Evolutionary conservation across 2,888 invertebrate genomes (phyloP), one percentile per base, ranked within the genome.

Genomic region (Polydrusus pterygomalis): DNA sequence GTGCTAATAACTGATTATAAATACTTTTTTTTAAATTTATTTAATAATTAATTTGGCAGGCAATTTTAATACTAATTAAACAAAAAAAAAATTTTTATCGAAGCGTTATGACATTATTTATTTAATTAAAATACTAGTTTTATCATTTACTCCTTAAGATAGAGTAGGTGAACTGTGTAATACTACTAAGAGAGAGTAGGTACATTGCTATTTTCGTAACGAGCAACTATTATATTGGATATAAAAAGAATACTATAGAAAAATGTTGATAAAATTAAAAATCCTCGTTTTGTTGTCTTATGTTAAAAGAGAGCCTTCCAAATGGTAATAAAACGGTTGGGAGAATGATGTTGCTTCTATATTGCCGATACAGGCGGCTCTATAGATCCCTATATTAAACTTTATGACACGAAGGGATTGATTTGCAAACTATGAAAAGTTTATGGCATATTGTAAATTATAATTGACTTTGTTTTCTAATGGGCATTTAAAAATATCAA

Each of bases 381-480:
- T 43, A 43, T 11, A n/a, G n/a, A 43, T 13, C 43, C 43, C 43
- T 43, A 5, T 43, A 43, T n/a, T 43, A 43, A 43, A 43, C n/a
- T 43, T 47, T 47, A 47, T 47, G 47, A 47, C 47, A 47, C 18
- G 13, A 18, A 51, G 51, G n/a, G 20, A 51, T 51, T 25, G 25
- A 20, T 51, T 51, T 25, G 51, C 51, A 5, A 18, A 20, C 18
- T 25, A 20, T 20, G 18, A 51, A 51, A 51, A 51, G 51, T 51
- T 51, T 18, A 20, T 10, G 10, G 20, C 51, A 51, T 51, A 17
- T 15, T 51, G 51, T 51, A 51, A 25, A 51, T 51, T 20, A 20
- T 51, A 51, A 51, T 20, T 51, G 20, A 25, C 20, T 51, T 10
- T 13, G 51, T 13, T 51, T 20, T 25, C 25, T 13, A 51, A 18